A percentile compares a stretch with the other conserved stretches of the same genome.
These are phyloP conservation scores for Dendrocincla fuliginosa DNA, from an alignment of 2,797 vertebrate genomes.

Conservation along the genomic window DNA sequence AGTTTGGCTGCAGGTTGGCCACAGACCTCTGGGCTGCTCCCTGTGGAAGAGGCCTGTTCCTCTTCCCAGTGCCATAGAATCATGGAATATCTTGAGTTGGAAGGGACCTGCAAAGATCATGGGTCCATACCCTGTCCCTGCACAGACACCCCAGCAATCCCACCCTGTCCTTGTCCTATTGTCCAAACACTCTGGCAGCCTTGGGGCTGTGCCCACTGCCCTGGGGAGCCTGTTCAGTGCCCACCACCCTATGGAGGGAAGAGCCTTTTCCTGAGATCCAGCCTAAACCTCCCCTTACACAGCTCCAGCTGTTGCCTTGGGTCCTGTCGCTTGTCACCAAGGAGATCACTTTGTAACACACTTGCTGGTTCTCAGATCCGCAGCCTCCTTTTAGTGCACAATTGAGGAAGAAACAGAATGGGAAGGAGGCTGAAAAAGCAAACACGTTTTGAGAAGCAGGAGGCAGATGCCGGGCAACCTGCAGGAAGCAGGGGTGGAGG, in stretches of 20 bases:
- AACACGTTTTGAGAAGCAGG: background rate
- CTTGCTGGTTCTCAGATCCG: background rate
- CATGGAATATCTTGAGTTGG: background rate
- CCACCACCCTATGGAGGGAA: background rate
- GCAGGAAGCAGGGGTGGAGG: background rate
- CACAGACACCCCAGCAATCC: background rate
- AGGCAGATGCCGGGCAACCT: fast-evolving
- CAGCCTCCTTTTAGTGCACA: fast-evolving
- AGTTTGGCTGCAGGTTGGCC: background rate
- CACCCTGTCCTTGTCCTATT: fast-evolving
- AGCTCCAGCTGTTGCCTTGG: background rate
- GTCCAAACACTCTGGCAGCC: background rate
- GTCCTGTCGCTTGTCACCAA: background rate
- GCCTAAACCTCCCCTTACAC: fast-evolving
- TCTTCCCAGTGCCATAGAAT: background rate
- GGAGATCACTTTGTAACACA: background rate
- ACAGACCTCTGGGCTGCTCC: background rate
- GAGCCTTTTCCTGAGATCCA: background rate
- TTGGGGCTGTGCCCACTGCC: fast-evolving
- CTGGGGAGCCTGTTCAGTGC: background rate
- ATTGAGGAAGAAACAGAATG: background rate
- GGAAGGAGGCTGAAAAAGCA: background rate
- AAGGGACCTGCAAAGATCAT: background rate
- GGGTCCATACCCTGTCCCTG: fast-evolving
- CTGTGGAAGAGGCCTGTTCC: background rate